These are phyloP conservation scores for Lumbricus terrestris DNA, from an alignment of 2,888 invertebrate species.

Conservation along the genomic window DNA sequence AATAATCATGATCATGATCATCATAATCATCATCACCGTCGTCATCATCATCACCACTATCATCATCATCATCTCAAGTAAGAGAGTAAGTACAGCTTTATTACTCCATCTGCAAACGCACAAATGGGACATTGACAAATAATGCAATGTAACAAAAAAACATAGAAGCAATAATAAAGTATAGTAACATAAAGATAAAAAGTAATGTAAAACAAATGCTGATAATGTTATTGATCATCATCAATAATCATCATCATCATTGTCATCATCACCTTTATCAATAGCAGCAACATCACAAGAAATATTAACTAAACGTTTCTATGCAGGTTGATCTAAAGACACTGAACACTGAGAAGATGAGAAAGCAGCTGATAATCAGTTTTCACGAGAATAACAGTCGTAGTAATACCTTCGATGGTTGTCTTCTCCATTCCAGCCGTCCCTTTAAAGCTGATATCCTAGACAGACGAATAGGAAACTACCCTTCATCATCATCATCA, in stretches of 20 bases:
- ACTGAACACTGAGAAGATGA: background rate
- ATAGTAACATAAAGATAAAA: no score
- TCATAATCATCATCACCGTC: background rate
- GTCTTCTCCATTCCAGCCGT: background rate
- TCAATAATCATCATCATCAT: background rate
- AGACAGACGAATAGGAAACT: background rate
- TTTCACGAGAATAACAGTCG: no score
- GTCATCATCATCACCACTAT: background rate
- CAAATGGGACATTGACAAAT: no score
- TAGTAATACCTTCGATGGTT: conserved; percentile 9
- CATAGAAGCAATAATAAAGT: no score
- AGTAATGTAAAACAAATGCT: no score
- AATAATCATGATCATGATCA: background rate
- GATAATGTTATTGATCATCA: no score
- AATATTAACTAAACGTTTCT: background rate
- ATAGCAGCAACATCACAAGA: background rate
- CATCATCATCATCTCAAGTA: no score
- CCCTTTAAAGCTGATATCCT: conserved; percentile 13
- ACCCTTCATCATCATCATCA: background rate
- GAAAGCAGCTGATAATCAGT: background rate
- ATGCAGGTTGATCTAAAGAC: background rate
- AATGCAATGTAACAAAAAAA: no score
- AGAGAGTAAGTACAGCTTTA: no score
- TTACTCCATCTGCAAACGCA: no score
- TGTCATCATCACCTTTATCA: background rate